These are phyloP conservation scores for Drosophila teissieri DNA, from an alignment of 1,140 invertebrate species.

Conservation along the genomic window DNA sequence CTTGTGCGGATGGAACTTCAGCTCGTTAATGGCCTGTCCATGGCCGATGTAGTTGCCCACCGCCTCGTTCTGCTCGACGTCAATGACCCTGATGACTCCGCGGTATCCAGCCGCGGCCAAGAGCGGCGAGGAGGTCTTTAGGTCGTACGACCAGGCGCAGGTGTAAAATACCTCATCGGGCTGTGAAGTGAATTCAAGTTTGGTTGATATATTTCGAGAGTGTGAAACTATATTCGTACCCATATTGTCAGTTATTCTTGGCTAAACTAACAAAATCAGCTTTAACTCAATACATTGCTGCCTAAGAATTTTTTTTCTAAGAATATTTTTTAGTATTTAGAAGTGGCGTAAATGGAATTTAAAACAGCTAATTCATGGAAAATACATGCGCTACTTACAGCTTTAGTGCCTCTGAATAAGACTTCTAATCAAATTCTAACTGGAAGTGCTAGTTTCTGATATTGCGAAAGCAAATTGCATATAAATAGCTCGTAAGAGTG, in stretches of 20 bases:
- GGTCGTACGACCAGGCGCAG: slow-evolving; percentile 97
- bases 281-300: too few species aligned
- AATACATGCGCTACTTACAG: too few species aligned
- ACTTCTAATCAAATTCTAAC: too few species aligned
- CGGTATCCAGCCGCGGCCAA: slow-evolving; percentile 95
- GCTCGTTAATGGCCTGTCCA: slow-evolving; percentile 94
- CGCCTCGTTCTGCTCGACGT: slow-evolving; percentile 92
- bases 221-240: not conserved
- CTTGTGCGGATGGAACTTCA: slow-evolving; percentile 97
- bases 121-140: slow-evolving; percentile 92
- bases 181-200: slow-evolving; percentile 33
- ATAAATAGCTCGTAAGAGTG: too few species aligned
- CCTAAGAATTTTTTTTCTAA: too few species aligned
- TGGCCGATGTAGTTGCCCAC: slow-evolving; percentile 96
- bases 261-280: too few species aligned
- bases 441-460: too few species aligned
- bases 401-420: too few species aligned
- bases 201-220: not conserved
- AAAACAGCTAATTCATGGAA: too few species aligned
- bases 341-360: too few species aligned
- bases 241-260: not conserved
- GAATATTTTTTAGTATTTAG: too few species aligned
- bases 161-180: slow-evolving; percentile 98
- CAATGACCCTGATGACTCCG: slow-evolving; percentile 95
- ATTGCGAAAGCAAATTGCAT: too few species aligned